Base-by-base conservation (phyloP, 1,140 invertebrate species). In the Pogonomyrmex californicus region DNA sequence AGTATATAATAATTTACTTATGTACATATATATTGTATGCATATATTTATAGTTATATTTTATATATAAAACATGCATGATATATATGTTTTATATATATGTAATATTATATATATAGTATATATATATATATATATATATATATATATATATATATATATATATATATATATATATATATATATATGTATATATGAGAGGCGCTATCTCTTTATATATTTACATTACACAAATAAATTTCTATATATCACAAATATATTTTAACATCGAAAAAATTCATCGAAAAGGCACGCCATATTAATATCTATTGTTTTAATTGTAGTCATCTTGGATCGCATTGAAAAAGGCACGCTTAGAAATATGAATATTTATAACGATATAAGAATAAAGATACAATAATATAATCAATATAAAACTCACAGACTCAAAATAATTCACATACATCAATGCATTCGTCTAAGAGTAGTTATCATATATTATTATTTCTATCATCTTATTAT, bases 181-280 rank as follows among this genome's bases (percentile, higher is more conserved):
- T 44, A 44, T 44, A 44, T 44, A 44, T 44, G 36, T 30, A 58
- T 7, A 38, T 38, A 14, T 70, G 4, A 17, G 30, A 71, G 38
- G 47, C 51, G 33, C 47, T 5, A n/a, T 66, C 62, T 38, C 33
- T 51, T 33, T 33, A 38, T 66, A 51, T 65, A 79, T 14, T 47
- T 65, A 44, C 44, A 73, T 73, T 70, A 68, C 23, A 54, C n/a
- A 54, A 70, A 38, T 78, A 65, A 36, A 81, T 56, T 81, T 70
- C 9, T 56, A 30, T 54, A 47, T 60, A 63, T 77, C 41, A 54
- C 36, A 68, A 54, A 81, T 54, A 66, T 79, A 68, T 81, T 68
- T 81, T 33, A 66, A 51, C 12, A 38, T 51, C 2, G n/a, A 12
- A 81, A 81, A 81, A 56, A 44, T 81, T 51, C 23, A 9, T 68